Conservation (phyloP, 2,113 vertebrate genomes). For the Climacteris rufus region DNA sequence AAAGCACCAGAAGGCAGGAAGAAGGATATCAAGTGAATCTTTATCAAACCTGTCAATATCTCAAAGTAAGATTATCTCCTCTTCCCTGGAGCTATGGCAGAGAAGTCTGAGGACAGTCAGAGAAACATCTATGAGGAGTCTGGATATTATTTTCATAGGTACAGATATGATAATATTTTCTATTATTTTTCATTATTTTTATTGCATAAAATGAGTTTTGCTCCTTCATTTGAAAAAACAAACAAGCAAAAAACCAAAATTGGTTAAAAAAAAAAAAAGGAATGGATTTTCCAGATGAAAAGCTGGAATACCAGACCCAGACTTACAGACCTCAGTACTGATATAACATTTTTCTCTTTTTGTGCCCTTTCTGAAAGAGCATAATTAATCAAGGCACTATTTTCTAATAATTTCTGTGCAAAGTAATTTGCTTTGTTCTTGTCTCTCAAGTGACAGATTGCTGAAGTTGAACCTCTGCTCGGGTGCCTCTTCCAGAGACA, state of each 20-base stretch:
- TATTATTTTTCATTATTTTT: not conserved
- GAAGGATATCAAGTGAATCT: not conserved
- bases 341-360: not conserved
- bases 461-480: conserved; percentile 47
- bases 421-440: conserved; percentile 59
- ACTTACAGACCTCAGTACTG: not conserved
- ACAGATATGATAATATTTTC: not conserved
- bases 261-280: not conserved
- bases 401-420: conserved; percentile 56
- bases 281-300: not conserved
- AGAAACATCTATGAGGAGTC: not conserved
- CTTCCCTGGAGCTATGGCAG: not conserved
- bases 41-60: not conserved
- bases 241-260: not conserved
- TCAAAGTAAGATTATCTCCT: not conserved
- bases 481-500: conserved; percentile 14
- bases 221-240: not conserved
- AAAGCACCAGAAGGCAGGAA: not conserved
- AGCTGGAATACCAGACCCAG: not conserved
- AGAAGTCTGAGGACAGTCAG: not conserved
- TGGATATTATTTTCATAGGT: not conserved
- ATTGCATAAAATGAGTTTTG: not conserved
- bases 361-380: conserved; percentile 26
- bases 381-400: conserved; percentile 62
- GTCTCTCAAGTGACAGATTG: conserved; percentile 65